Evolutionary conservation across 2,113 vertebrate genomes (phyloP).

Genomic region (Lichenostomus cassidix): DNA sequence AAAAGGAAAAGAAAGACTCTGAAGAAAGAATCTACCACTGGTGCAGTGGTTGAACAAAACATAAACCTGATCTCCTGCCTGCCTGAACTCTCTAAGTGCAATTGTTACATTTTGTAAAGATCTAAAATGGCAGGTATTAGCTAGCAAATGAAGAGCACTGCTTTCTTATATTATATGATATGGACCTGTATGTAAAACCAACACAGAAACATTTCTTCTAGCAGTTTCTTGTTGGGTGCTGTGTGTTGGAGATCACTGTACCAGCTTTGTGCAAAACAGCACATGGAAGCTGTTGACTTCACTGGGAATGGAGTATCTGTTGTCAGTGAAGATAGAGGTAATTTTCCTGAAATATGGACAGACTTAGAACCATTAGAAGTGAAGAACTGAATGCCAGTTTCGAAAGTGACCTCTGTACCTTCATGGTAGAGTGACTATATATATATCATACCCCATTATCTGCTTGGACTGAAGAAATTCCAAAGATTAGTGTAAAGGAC

Average conservation of each 20-base stretch:
- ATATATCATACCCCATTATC: background rate
- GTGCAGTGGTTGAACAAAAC: background rate
- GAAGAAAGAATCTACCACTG: too few relatives aligned
- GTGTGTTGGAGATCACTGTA: background rate
- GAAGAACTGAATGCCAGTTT: background rate
- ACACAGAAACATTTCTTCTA: background rate
- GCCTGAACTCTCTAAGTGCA: background rate
- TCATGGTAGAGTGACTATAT: background rate
- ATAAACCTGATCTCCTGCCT: background rate
- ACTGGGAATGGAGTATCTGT: background rate
- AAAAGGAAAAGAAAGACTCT: background rate
- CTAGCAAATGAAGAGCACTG: background rate
- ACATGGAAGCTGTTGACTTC: background rate
- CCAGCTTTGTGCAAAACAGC: background rate
- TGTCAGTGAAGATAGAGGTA: background rate
- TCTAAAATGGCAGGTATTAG: background rate
- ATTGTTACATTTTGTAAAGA: rapidly evolving
- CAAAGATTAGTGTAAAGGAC: background rate
- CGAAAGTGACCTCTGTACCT: background rate
- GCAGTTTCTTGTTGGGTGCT: background rate
- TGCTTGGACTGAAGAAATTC: background rate
- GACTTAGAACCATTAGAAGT: background rate
- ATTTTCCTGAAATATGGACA: background rate
- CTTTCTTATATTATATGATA: background rate
- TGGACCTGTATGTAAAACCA: background rate